Base-by-base conservation (phyloP, 2,797 vertebrate genomes). In the Tapera naevia region DNA sequence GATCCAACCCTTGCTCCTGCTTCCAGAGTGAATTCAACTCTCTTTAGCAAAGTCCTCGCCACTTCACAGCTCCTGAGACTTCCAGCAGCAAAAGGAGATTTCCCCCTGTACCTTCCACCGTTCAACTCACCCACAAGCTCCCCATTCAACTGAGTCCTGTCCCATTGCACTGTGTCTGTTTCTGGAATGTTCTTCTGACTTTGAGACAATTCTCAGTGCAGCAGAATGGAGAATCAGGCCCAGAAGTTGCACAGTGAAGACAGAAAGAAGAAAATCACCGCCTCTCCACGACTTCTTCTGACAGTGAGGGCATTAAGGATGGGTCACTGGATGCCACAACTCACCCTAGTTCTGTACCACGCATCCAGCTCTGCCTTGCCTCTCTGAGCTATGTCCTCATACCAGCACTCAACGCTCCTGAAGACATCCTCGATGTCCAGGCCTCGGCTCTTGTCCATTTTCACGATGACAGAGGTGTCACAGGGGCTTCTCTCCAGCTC, bases 341-440 rank as follows among this genome's bases (percentile, higher is more conserved):
- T 89, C 56, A 98, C 98, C 97, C 98, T 98, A 41, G 73, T 98
- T 95, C 98, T 97, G 96, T 98, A 98, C 95, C 98, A 97, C 0
- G 91, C 95, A 81, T 98, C 98, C 0, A 97, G 97, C 39, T 98
- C 98, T 0, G 96, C 96, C 82, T 98, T 97, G 94, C 96, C 96
- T 41, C 97, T 98, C 46, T 95, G 22, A 4, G 98, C 98, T 11
- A 98, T 91, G 4, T 89, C 83, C 32, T 97, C 97, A 1, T 98
- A 99, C 89, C 98, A 98, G 11, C 32, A 50, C 7, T 98, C 97
- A 17, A 97, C 71, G 0, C 62, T 85, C 2, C 96, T 94, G 1
- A 99, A 84, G 54, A 98, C 97, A 28, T 96, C 89, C 14, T 98
- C 97, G 97, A 98, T 88, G 82, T 99, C 98, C 89, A 99, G 96